Base-by-base conservation (phyloP, 2,113 vertebrate species). In the Oryzias melastigma region DNA sequence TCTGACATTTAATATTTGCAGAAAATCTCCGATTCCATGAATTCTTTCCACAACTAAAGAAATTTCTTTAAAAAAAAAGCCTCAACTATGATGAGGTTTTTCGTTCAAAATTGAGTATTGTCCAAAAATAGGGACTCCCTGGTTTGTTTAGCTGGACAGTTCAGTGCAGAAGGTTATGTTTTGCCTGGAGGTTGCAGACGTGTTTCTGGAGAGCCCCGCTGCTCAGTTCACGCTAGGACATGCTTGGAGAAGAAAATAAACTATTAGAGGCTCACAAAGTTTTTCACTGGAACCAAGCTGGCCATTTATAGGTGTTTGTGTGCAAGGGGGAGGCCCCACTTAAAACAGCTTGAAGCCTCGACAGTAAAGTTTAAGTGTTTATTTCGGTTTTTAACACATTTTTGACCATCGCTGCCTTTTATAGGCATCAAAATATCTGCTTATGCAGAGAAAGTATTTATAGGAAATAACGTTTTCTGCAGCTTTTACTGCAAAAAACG, bases 211-310 rank as follows among this genome's bases (percentile, higher is more conserved):
- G 55, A 58, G 55, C 56, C 64, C 1, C 2, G 66, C 52, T 29
- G 49, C 58, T 59, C 62, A 80, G 81, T 80, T 88, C 78, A 82
- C 29, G 57, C 52, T 43, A 48, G 85, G 79, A 82, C 81, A 67
- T 46, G 40, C 49, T 66, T 20, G 58, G 57, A 44, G 68, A 45
- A 58, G 64, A 82, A 86, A 87, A 83, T 65, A 86, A 85, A 82
- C 68, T 41, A 73, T 76, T 86, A 77, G 53, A 63, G 59, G 54
- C 62, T 53, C 53, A 73, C 55, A 58, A 84, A 75, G 54, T 73
- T 65, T 81, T 82, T 69, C 62, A 55, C 71, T 71, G 51, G 44
- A 58, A 66, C 62, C 47, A 53, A 50, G 40, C 17, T 68, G 57
- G 42, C 60, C 45, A 62, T 58, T 62, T 54, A 29, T 48, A 52